Base-by-base conservation (phyloP, 53 echinoderm and acorn worm genomes). In the Actinopyga echinites region DNA sequence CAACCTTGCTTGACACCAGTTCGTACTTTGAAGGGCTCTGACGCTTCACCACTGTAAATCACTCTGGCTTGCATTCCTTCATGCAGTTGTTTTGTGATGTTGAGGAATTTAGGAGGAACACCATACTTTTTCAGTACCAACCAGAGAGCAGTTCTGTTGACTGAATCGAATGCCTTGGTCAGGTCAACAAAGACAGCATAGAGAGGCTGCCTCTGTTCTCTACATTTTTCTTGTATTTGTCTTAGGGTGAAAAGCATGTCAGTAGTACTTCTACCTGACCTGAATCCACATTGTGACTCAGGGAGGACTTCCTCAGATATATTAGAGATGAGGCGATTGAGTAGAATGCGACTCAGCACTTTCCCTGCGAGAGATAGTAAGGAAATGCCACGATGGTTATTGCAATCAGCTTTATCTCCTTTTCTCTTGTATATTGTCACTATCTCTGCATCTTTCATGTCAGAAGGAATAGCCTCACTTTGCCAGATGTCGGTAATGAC, bases 161-260 rank as follows among this genome's bases (percentile, higher is more conserved):
- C 53, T 6, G 80, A 65, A 57, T 86, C 86, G 57, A 78, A 85
- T 21, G 66, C 80, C 71, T 87, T 82, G 38, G 69, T 82, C 22
- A 82, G 82, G 32, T 87, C 82, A 2, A 87, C 55, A 71, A 81
- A 87, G 5, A 65, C 87, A 44, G 56, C 81, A 81, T 69, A 87
- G 20, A 87, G 59, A 56, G 33, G 34, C 12, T 28, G 33, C 19
- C 64, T 32, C 55, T 88, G 83, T 28, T 83, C 88, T 24, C 31
- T 57, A 74, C 63, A 74, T 45, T 74, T 86, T 44, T 65, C 86
- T 25, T 85, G 63, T 35, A 85, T 24, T 38, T 66, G 68, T 19
- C 86, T 30, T 10, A 79, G 52, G 69, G 83, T 69, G 37, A 69
- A 53, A 21, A 83, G 30, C 56, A 68, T 55, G 26, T 83, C 83